These are phyloP conservation scores for Formicarius rufipectus DNA, from an alignment of 2,113 vertebrate species.

Conservation along the genomic window DNA sequence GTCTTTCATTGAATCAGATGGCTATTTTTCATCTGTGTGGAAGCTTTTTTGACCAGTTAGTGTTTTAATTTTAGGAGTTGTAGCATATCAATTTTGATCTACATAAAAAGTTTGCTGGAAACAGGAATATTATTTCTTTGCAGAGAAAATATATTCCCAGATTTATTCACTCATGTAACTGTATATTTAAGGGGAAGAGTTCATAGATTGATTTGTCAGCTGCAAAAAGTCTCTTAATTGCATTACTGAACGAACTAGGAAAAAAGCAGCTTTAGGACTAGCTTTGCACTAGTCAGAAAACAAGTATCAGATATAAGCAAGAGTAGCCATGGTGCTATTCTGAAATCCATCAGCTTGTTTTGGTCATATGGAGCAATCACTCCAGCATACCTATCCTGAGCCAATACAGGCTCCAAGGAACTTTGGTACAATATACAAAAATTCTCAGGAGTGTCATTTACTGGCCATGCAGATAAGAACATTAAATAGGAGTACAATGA, in stretches of 20 bases:
- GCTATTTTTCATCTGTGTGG: neutral
- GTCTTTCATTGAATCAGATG: neutral
- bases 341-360: neutral
- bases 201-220: neutral
- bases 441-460: neutral
- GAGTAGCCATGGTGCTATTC: neutral
- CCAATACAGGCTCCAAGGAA: neutral
- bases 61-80: neutral
- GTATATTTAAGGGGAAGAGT: neutral
- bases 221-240: neutral
- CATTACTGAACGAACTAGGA: neutral
- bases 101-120: neutral
- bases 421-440: neutral
- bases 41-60: neutral
- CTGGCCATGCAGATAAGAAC: neutral
- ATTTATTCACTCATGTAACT: neutral
- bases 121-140: neutral
- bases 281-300: neutral
- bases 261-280: neutral
- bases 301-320: neutral
- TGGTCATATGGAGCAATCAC: neutral
- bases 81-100: neutral
- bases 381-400: neutral
- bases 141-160: neutral
- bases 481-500: neutral